A percentile compares a stretch with the other conserved stretches of the same genome.
These are phyloP conservation scores for Matsumurasca onukii DNA, from an alignment of 1,140 invertebrate species.

Conservation along the genomic window DNA sequence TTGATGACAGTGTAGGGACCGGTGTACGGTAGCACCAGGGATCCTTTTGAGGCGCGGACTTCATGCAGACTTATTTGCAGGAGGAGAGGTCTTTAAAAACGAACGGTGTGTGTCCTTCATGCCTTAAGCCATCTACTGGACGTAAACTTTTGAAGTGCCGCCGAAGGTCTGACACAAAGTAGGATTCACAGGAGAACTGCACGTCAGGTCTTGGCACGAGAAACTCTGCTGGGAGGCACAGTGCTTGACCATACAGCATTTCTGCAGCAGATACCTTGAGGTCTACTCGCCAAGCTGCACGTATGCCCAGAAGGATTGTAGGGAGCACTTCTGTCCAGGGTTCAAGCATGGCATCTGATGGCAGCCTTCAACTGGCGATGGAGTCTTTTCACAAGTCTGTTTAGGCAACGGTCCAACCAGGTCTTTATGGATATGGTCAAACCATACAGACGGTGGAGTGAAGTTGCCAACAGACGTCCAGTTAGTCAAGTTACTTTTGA, in stretches of 20 bases:
- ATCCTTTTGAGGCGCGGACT: too few species aligned
- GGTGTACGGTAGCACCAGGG: too few species aligned
- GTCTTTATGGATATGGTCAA: neutral
- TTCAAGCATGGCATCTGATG: conserved; percentile 37
- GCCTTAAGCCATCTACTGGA: too few species aligned
- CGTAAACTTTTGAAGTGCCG: too few species aligned
- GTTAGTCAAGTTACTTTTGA: neutral
- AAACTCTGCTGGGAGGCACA: conserved; percentile 28
- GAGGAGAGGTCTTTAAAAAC: too few species aligned
- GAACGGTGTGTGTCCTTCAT: too few species aligned
- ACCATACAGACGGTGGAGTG: neutral
- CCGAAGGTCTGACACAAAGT: too few species aligned
- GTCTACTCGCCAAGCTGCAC: conserved; percentile 19
- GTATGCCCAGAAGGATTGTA: conserved; percentile 44
- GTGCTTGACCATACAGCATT: conserved; percentile 29
- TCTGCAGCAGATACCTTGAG: conserved; percentile 25
- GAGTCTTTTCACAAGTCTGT: conserved; percentile 42
- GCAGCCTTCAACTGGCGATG: conserved; percentile 50
- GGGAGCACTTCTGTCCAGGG: conserved; percentile 41
- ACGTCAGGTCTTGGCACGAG: too few species aligned
- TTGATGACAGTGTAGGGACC: too few species aligned
- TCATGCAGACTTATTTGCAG: too few species aligned
- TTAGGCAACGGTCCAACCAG: conserved; percentile 17
- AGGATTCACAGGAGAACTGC: too few species aligned
- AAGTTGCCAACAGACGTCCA: neutral